phyloP scores from a whole-genome alignment of 2,797 vertebrate genomes.

The Lerista edwardsae region DNA sequence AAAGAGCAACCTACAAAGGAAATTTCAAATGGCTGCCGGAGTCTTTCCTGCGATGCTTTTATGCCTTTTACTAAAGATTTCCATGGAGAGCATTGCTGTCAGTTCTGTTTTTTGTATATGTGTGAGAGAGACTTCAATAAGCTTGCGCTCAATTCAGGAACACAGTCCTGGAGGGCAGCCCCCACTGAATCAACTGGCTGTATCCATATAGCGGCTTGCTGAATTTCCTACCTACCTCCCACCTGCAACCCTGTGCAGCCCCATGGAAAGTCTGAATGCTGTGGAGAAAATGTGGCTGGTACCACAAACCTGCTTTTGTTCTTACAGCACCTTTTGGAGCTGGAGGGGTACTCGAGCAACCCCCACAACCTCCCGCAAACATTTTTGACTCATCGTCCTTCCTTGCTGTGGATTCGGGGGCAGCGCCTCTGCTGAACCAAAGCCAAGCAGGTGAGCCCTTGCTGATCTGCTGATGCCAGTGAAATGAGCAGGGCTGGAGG shows the following conservation, averaged over 20 bases:
- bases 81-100: not conserved
- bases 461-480: fast-evolving
- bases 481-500: not conserved
- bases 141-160: not conserved
- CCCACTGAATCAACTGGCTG: too few relatives aligned
- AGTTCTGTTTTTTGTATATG: too few relatives aligned
- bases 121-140: not conserved
- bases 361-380: constrained; percentile 50
- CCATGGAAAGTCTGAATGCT: too few relatives aligned
- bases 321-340: constrained; percentile 43
- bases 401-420: constrained; percentile 33
- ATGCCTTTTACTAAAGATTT: not conserved
- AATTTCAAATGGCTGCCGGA: not conserved
- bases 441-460: constrained; percentile 58
- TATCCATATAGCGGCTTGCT: too few relatives aligned
- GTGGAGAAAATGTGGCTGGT: fast-evolving
- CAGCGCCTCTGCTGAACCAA: constrained; percentile 44
- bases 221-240: too few relatives aligned
- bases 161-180: not conserved
- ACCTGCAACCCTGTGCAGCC: not conserved
- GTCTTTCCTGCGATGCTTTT: not conserved
- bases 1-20: not conserved
- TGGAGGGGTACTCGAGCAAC: constrained; percentile 47
- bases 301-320: not conserved
- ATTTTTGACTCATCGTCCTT: constrained; percentile 50